Evolutionary conservation across 2,797 vertebrate species (phyloP).

Genomic region (Heliangelus exortis): DNA sequence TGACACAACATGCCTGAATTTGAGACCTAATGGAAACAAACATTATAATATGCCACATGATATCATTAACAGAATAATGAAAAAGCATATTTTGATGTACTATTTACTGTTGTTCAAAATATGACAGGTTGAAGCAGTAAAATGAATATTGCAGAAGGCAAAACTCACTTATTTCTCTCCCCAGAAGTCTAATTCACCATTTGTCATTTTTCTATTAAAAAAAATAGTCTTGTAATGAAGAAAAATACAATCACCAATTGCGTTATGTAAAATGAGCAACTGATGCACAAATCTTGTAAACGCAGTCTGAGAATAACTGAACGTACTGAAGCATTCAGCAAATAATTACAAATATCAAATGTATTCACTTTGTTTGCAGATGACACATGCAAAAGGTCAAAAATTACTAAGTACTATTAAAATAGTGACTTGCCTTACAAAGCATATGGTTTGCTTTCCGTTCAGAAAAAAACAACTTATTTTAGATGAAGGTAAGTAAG

Average conservation of each 20-base stretch:
- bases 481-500: not conserved
- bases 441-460: not conserved
- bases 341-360: constrained; percentile 9
- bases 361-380: not conserved
- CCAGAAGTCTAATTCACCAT: not conserved
- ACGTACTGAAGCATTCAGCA: not conserved
- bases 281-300: not conserved
- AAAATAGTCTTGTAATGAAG: not conserved
- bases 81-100: not conserved
- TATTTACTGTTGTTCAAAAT: not conserved
- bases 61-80: not conserved
- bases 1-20: not conserved
- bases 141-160: not conserved
- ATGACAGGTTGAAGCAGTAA: not conserved
- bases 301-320: not conserved
- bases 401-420: not conserved
- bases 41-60: not conserved
- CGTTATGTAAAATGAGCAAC: not conserved
- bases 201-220: not conserved
- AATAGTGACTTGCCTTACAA: not conserved
- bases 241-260: not conserved
- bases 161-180: not conserved
- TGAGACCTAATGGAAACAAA: not conserved
- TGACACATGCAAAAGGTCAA: not conserved
- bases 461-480: not conserved